phyloP scores from a whole-genome alignment of 2,113 vertebrate species.

The Aramus guarauna region DNA sequence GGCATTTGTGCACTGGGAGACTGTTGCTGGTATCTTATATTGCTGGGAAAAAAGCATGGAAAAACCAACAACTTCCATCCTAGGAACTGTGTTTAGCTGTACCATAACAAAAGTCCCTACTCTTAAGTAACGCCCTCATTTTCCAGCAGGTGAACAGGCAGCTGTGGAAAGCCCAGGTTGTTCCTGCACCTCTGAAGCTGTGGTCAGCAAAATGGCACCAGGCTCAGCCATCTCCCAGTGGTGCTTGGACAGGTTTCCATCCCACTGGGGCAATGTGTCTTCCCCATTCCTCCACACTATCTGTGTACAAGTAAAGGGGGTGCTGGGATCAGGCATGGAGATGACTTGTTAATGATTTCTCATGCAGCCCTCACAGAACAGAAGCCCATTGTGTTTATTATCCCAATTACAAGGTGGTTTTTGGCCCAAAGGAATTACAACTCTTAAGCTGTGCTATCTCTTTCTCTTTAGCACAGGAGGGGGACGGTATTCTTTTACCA shows the following conservation, averaged over 20 bases:
- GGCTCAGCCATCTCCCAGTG: background rate
- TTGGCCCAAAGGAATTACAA: background rate
- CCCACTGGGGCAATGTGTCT: fast-evolving
- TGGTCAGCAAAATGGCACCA: background rate
- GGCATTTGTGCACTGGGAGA: background rate
- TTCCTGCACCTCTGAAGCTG: background rate
- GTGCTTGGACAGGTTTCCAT: background rate
- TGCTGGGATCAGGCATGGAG: background rate
- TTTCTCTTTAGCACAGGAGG: background rate
- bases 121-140: background rate
- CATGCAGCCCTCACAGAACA: background rate
- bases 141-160: background rate
- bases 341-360: background rate
- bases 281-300: background rate
- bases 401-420: background rate
- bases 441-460: background rate
- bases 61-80: background rate
- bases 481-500: background rate
- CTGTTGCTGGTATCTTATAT: background rate
- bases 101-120: background rate
- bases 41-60: background rate
- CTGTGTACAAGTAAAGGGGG: background rate
- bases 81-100: background rate
- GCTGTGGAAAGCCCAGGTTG: background rate
- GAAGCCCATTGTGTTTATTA: background rate